These are phyloP conservation scores for Labroides dimidiatus DNA, from an alignment of 2,797 vertebrate species.

Conservation along the genomic window DNA sequence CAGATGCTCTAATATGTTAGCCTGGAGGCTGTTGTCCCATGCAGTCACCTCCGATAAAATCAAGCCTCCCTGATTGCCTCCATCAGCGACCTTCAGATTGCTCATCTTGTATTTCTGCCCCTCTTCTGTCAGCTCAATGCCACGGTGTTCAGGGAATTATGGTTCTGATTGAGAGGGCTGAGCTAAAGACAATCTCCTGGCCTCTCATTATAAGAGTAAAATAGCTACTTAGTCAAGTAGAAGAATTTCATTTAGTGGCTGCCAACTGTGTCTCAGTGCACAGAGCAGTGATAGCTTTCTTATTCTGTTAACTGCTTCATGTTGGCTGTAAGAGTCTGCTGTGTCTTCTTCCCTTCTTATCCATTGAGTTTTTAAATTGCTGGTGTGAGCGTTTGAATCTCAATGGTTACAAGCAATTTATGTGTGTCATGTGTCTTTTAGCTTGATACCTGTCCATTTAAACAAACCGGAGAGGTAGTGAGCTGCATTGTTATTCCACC, in stretches of 20 bases:
- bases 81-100: constrained; percentile 27
- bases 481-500: no score
- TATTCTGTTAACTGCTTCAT: constrained; percentile 34
- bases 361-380: constrained; percentile 39
- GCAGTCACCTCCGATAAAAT: constrained; percentile 18
- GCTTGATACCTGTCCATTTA: neutral
- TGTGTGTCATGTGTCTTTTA: neutral
- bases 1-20: constrained; percentile 15
- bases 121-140: neutral
- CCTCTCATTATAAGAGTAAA: constrained; percentile 48
- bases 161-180: constrained; percentile 42
- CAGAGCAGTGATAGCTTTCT: constrained; percentile 34
- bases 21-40: constrained; percentile 14
- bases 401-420: constrained; percentile 9
- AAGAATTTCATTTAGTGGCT: constrained; percentile 32
- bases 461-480: neutral
- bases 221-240: constrained; percentile 39
- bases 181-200: constrained; percentile 22
- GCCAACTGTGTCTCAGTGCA: constrained; percentile 12
- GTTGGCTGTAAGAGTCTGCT: constrained; percentile 1
- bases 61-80: constrained; percentile 26
- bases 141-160: constrained; percentile 29
- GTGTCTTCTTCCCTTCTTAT: constrained; percentile 23
- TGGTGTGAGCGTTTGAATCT: constrained; percentile 21
- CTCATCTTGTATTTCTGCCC: constrained; percentile 18